These are phyloP conservation scores for Callionymus lyra DNA, from an alignment of 2,113 vertebrate species.

Conservation along the genomic window DNA sequence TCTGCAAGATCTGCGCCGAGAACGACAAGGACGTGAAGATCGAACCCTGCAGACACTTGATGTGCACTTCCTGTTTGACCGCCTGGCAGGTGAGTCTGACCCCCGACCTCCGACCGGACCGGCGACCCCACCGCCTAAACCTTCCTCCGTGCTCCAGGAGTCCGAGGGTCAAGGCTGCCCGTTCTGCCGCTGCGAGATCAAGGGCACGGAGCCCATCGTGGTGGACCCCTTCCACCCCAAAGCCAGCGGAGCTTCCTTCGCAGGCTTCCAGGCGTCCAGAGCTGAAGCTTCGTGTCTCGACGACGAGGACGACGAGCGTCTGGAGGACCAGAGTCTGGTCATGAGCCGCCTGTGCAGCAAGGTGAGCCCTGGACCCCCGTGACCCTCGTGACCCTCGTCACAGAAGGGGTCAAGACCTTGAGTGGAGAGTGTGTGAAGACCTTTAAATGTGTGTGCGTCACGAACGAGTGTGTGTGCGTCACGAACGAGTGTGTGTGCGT, in stretches of 20 bases:
- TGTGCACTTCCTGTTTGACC: constrained; percentile 96
- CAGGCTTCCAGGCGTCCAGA: constrained; percentile 74
- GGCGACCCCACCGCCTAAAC: too few relatives aligned
- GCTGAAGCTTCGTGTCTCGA: constrained; percentile 80
- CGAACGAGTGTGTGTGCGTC: too few relatives aligned
- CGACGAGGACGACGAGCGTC: constrained; percentile 86
- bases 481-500: too few relatives aligned
- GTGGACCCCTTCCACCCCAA: constrained; percentile 95
- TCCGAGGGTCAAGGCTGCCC: constrained; percentile 96
- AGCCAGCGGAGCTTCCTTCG: constrained; percentile 63
- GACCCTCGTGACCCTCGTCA: too few relatives aligned
- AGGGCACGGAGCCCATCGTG: constrained; percentile 95
- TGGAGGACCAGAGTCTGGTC: constrained; percentile 87
- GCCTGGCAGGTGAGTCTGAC: constrained; percentile 84
- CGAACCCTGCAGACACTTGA: constrained; percentile 93
- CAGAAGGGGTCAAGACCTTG: too few relatives aligned
- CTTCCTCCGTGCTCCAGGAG: constrained; percentile 78
- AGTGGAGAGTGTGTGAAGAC: too few relatives aligned
- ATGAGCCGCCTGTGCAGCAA: constrained; percentile 87
- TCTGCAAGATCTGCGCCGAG: constrained; percentile 97
- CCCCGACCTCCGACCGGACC: too few relatives aligned
- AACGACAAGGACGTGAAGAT: constrained; percentile 99
- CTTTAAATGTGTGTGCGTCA: too few relatives aligned
- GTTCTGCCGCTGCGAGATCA: constrained; percentile 97
- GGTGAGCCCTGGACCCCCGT: constrained; percentile 41